These are phyloP conservation scores for Myotis planiceps DNA, from an alignment of 2,797 vertebrate species.

Conservation along the genomic window DNA sequence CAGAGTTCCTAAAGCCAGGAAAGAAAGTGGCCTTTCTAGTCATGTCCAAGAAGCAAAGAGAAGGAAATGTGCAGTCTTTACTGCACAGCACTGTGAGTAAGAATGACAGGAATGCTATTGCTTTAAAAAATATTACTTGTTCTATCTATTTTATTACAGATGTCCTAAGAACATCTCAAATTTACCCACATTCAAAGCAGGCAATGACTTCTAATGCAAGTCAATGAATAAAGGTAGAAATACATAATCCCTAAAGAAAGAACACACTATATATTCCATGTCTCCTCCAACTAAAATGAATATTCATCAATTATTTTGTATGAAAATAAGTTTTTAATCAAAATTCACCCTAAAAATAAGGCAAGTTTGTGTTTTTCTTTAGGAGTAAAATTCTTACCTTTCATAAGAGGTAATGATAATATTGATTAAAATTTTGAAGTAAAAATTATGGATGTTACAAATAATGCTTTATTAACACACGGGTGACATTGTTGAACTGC, in stretches of 20 bases:
- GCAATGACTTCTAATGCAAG: background rate
- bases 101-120: background rate
- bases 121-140: background rate
- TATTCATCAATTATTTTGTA: background rate
- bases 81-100: background rate
- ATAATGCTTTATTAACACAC: constrained; percentile 23
- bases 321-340: constrained; percentile 10
- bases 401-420: background rate
- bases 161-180: background rate
- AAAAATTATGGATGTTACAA: background rate
- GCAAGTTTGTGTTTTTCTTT: background rate
- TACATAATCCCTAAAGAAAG: background rate
- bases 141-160: background rate
- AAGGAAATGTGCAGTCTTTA: background rate
- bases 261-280: background rate
- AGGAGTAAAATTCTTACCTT: constrained; percentile 23
- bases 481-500: background rate
- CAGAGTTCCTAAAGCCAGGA: background rate
- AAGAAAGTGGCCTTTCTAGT: background rate
- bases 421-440: constrained; percentile 20
- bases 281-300: background rate
- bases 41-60: background rate
- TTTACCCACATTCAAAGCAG: background rate
- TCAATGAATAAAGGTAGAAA: background rate
- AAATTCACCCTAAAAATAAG: background rate